Conservation (phyloP, 2,113 vertebrate genomes). For the Brachyhypopomus occidentalis region DNA sequence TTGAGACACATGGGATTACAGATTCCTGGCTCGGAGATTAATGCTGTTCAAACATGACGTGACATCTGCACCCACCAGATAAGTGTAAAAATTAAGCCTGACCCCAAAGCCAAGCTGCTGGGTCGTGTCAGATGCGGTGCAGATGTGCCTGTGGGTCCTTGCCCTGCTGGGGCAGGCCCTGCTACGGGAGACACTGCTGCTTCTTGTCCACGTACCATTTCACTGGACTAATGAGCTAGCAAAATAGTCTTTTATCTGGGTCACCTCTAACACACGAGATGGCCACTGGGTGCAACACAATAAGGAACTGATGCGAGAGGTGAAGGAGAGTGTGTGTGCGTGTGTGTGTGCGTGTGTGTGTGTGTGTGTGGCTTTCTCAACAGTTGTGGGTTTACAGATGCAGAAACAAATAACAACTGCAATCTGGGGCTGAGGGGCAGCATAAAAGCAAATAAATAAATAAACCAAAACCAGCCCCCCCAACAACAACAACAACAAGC, state of each 20-base stretch:
- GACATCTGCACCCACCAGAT: neutral
- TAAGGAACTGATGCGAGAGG: constrained; percentile 11
- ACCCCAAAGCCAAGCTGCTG: neutral
- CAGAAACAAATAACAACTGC: constrained; percentile 32
- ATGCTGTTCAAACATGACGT: neutral
- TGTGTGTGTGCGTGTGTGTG: constrained; percentile 18
- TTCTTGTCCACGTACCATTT: constrained; percentile 1
- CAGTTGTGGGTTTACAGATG: neutral
- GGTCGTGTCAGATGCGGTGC: neutral
- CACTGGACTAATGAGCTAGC: constrained; percentile 38
- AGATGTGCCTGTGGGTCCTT: neutral
- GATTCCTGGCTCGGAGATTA: neutral
- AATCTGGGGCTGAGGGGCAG: neutral
- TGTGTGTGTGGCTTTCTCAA: constrained; percentile 6
- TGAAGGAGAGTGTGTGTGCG: constrained; percentile 28
- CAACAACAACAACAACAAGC: no score
- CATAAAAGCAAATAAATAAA: neutral
- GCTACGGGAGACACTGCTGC: neutral
- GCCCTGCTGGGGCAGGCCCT: neutral
- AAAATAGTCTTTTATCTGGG: constrained; percentile 33
- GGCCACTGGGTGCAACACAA: constrained; percentile 21
- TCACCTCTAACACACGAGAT: constrained; percentile 39
- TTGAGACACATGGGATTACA: neutral
- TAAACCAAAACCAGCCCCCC: no score
- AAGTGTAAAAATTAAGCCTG: constrained; percentile 1